Evolutionary conservation across 2,888 invertebrate genomes (phyloP).

Genomic region (Drosophila parthenogenetica): DNA sequence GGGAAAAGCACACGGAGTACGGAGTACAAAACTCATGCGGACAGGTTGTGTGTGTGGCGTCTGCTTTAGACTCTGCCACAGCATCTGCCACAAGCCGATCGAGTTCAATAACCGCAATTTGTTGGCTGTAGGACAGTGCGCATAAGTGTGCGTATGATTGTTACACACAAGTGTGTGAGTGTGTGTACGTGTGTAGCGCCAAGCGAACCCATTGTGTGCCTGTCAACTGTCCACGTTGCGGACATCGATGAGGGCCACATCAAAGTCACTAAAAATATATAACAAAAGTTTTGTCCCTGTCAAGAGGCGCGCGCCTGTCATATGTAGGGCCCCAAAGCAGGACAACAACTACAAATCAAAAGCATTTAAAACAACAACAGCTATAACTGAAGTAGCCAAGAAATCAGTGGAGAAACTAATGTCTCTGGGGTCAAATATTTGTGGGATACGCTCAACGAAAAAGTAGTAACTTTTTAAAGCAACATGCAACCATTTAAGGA

Average conservation of each 20-base stretch:
- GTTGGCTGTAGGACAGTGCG: conserved; percentile 51
- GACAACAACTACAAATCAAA: conserved; percentile 14
- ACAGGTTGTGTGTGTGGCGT: conserved; percentile 56
- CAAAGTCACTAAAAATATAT: conserved; percentile 76
- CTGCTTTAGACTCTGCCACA: conserved; percentile 17
- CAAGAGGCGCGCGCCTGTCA: conserved; percentile 75
- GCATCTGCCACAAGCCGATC: conserved; percentile 37
- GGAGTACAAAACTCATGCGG: conserved; percentile 7
- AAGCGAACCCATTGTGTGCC: conserved; percentile 74
- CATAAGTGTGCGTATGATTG: background rate
- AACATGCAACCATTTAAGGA: background rate
- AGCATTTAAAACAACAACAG: conserved; percentile 13
- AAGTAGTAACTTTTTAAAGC: background rate
- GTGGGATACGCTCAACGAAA: conserved; percentile 9
- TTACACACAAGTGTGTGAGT: conserved; percentile 7
- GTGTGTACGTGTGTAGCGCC: conserved; percentile 66
- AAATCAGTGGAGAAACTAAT: conserved; percentile 18
- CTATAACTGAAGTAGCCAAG: conserved; percentile 9
- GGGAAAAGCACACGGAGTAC: conserved; percentile 31
- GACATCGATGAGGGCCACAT: conserved; percentile 80
- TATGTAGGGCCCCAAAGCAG: conserved; percentile 64
- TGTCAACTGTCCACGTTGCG: conserved; percentile 70
- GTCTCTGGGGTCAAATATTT: conserved; percentile 73
- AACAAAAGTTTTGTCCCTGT: conserved; percentile 69
- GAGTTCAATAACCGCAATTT: conserved; percentile 79